Evolutionary conservation across 2,888 invertebrate genomes (phyloP), one percentile per base, ranked within the genome.

Genomic region (Conistra vaccinii): DNA sequence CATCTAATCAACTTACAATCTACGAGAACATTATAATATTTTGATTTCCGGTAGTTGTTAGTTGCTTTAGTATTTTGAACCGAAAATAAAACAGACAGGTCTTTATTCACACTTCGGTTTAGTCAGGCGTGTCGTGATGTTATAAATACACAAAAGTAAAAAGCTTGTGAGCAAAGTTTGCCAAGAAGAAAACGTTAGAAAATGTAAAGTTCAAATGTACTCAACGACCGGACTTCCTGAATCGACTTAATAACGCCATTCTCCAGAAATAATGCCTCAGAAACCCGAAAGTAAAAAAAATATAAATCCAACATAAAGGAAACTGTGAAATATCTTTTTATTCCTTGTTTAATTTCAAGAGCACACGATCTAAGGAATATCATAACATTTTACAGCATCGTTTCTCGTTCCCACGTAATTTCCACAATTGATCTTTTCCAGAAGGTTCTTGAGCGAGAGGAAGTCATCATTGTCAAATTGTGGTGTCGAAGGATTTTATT

Each of bases 381-480:
- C 39, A 68, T 77, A 71, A 83, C 57, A 78, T 78, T 83, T 78
- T 65, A 81, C 71, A 61, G 45, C 71, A 45, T 69, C 65, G 32
- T 72, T 69, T 45, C 60, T 68, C 69, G 68, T 60, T 62, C 67
- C 32, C 55, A 74, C 53, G 26, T 62, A 65, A 81, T 73, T 73
- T 60, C 48, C 39, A 73, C 53, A 84, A 78, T 74, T 69, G 70
- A 62, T 85, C 63, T 55, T 69, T 62, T 60, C 51, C 73, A 80
- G 76, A 69, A 61, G 69, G 55, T 51, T 48, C 12, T n/a, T 26
- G 23, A 66, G 69, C 45, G 69, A 58, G 39, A 57, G 70, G 82
- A 70, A 78, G 69, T 51, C 71, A 39, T 85, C 62, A 69, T 85
- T 70, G 82, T 69, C 53, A 60, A 85, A 72, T 42, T 66, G 69